These are phyloP conservation scores for Tribolium castaneum DNA, from an alignment of 1,140 invertebrate genomes.

Conservation along the genomic window DNA sequence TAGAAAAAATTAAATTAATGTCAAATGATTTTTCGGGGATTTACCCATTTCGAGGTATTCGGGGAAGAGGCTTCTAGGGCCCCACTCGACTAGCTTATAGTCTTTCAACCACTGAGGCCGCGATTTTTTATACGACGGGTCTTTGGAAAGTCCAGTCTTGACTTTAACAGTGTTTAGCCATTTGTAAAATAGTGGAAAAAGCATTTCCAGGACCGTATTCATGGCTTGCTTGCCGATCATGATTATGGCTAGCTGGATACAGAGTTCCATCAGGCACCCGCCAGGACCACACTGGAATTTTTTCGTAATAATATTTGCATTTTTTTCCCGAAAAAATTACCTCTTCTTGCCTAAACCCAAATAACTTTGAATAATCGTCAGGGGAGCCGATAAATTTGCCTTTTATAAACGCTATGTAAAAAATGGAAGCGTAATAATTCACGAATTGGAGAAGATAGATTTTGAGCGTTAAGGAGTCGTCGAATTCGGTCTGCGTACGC, in stretches of 20 bases:
- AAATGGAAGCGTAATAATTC: conserved; percentile 98
- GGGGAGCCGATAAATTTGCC: conserved; percentile 92
- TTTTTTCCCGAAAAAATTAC: conserved; percentile 64
- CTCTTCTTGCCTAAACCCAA: conserved; percentile 86
- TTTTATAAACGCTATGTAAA: conserved; percentile 99
- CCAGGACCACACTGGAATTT: conserved; percentile 79
- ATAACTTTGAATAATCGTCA: conserved; percentile 79
- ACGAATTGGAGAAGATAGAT: conserved; percentile 98
- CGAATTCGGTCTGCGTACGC: conserved; percentile 97
- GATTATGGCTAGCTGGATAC: conserved; percentile 93
- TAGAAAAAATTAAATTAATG: not conserved
- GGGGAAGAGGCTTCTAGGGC: conserved; percentile 90
- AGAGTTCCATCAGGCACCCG: conserved; percentile 91
- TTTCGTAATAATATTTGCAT: not conserved
- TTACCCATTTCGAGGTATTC: conserved; percentile 98
- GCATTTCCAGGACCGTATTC: conserved; percentile 87
- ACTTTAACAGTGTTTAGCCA: conserved; percentile 77
- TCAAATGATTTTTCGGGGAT: not conserved
- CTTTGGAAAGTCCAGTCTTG: conserved; percentile 65
- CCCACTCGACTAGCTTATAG: conserved; percentile 90
- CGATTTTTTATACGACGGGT: conserved; percentile 49
- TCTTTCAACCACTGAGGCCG: conserved; percentile 88
- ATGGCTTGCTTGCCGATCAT: conserved; percentile 97
- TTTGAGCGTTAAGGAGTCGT: conserved; percentile 96
- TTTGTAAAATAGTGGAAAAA: conserved; percentile 79